Evolutionary conservation across 2,113 vertebrate genomes (phyloP).

Genomic region (Lanius collurio): DNA sequence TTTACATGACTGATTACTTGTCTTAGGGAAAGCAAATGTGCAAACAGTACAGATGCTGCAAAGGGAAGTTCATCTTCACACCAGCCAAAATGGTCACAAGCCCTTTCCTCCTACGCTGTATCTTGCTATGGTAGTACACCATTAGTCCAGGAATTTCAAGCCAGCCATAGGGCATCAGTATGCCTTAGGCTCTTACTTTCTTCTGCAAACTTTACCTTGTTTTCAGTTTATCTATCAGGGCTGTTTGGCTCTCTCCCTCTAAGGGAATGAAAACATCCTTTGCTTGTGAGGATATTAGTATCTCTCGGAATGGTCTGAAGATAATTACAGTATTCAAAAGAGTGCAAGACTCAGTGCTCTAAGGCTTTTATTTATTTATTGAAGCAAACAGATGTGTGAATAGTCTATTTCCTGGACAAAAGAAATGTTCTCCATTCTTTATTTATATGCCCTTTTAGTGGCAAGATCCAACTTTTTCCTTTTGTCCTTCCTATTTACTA

Average conservation of each 20-base stretch:
- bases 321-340: background rate
- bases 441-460: slow-evolving; percentile 4
- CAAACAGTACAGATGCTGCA: background rate
- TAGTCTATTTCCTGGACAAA: background rate
- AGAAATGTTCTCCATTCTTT: background rate
- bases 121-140: background rate
- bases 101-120: background rate
- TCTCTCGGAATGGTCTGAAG: background rate
- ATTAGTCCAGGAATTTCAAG: background rate
- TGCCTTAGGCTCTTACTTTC: background rate
- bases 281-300: background rate
- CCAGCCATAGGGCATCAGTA: background rate
- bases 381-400: background rate
- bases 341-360: background rate
- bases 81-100: background rate
- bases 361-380: background rate
- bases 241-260: background rate
- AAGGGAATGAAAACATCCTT: background rate
- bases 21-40: background rate
- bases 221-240: background rate
- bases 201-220: background rate
- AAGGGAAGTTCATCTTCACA: background rate
- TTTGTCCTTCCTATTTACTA: slow-evolving; percentile 10
- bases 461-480: background rate
- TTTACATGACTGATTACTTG: background rate